Evolutionary conservation across 2,113 vertebrate species (phyloP).

Genomic region (Ictidomys tridecemlineatus): DNA sequence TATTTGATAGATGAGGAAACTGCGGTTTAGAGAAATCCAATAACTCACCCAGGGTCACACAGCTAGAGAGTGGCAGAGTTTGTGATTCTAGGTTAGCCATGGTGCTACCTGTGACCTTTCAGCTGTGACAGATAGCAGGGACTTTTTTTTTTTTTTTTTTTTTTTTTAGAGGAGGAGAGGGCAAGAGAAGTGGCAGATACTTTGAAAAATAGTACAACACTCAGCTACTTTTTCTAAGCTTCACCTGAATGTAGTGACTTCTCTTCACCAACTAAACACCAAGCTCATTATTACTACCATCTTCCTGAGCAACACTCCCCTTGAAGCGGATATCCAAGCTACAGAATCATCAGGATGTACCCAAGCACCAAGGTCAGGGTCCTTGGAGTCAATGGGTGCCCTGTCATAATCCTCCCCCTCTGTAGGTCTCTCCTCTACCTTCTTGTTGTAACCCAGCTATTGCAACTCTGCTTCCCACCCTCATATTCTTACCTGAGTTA

Average conservation of each 20-base stretch:
- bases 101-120: not conserved
- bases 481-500: not conserved
- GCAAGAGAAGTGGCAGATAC: not conserved
- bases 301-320: not conserved
- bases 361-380: not conserved
- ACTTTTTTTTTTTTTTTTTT: not conserved
- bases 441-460: not conserved
- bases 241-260: not conserved
- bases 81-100: not conserved
- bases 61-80: not conserved
- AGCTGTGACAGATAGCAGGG: not conserved
- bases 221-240: not conserved
- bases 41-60: not conserved
- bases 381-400: not conserved
- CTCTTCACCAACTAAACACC: not conserved
- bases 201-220: not conserved
- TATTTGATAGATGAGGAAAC: constrained; percentile 15
- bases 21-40: not conserved
- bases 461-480: not conserved
- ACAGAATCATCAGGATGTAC: not conserved
- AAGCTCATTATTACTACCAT: not conserved
- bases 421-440: not conserved
- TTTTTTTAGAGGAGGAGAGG: not conserved
- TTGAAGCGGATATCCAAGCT: not conserved
- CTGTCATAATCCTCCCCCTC: not conserved